These are phyloP conservation scores for Trachymyrmex cornetzi DNA, from an alignment of 1,140 invertebrate species.

Conservation along the genomic window DNA sequence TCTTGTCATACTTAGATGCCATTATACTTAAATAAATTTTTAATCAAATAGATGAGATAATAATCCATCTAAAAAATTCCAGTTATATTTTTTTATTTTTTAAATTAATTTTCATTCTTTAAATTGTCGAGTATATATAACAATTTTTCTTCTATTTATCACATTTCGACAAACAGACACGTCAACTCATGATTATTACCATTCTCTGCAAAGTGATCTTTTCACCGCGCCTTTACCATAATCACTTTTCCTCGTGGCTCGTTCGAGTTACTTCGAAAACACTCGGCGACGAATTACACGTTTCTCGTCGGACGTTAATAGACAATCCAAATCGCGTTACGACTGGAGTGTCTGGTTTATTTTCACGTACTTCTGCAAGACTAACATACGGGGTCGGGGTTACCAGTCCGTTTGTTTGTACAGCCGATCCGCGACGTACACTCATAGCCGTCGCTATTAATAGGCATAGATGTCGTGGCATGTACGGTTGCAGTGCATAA, in stretches of 20 bases:
- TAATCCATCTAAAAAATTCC: neutral
- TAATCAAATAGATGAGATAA: neutral
- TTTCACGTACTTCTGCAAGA: conserved; percentile 66
- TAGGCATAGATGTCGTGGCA: conserved; percentile 79
- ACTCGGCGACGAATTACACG: conserved; percentile 57
- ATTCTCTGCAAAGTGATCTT: conserved; percentile 45
- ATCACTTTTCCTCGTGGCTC: conserved; percentile 27
- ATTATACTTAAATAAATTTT: neutral
- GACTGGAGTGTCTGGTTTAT: conserved; percentile 64
- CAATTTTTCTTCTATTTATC: conserved; percentile 2
- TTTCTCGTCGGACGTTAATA: conserved; percentile 59
- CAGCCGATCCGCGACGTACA: conserved; percentile 64
- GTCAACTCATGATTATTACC: conserved; percentile 10
- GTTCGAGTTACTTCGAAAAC: conserved; percentile 59
- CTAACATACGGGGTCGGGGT: conserved; percentile 34
- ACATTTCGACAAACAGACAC: neutral
- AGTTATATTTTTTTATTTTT: neutral
- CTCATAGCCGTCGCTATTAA: conserved; percentile 78
- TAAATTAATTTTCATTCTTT: neutral
- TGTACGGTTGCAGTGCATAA: conserved; percentile 79
- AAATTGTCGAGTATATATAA: neutral
- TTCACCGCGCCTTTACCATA: conserved; percentile 29
- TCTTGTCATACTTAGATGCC: neutral
- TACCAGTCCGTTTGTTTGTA: conserved; percentile 72
- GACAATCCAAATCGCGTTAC: conserved; percentile 64